Percentiles rank a stretch among this genome's conserved stretches.
Evolutionary conservation across 2,888 invertebrate genomes (phyloP).

Genomic region (Formica aserva): DNA sequence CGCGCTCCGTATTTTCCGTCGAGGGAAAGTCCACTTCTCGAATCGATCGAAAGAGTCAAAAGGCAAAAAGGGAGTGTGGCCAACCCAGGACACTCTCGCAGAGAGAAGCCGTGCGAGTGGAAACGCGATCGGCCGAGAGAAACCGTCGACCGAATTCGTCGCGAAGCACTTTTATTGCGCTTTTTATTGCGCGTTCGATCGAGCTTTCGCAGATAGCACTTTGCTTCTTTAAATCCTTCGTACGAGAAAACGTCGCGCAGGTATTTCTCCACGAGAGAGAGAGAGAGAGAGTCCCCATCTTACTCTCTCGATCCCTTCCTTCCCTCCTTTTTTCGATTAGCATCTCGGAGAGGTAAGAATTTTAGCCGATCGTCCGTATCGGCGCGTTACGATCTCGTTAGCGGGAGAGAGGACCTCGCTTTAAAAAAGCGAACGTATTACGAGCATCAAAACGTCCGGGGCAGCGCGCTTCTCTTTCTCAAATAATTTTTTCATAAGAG

Average conservation of each 20-base stretch:
- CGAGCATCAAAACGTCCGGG: conserved; percentile 16
- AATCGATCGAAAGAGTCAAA: conserved; percentile 20
- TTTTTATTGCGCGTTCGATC: conserved; percentile 54
- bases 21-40: conserved; percentile 25
- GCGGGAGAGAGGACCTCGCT: conserved; percentile 23
- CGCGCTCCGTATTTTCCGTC: conserved; percentile 13
- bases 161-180: conserved; percentile 52
- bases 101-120: conserved; percentile 24
- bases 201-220: conserved; percentile 56
- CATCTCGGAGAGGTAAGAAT: conserved; percentile 40
- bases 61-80: neutral
- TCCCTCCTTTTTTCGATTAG: conserved; percentile 10
- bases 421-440: conserved; percentile 25
- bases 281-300: neutral
- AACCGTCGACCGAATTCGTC: conserved; percentile 54
- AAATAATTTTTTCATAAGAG: conserved; percentile 53
- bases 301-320: neutral
- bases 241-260: conserved; percentile 55
- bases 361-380: conserved; percentile 62
- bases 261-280: conserved; percentile 54
- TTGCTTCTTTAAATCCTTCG: conserved; percentile 62
- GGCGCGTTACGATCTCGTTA: conserved; percentile 63
- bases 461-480: neutral
- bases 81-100: neutral
- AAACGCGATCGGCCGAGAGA: conserved; percentile 47